phyloP scores from a whole-genome alignment of 2,888 invertebrate species.

The Thereva unica region DNA sequence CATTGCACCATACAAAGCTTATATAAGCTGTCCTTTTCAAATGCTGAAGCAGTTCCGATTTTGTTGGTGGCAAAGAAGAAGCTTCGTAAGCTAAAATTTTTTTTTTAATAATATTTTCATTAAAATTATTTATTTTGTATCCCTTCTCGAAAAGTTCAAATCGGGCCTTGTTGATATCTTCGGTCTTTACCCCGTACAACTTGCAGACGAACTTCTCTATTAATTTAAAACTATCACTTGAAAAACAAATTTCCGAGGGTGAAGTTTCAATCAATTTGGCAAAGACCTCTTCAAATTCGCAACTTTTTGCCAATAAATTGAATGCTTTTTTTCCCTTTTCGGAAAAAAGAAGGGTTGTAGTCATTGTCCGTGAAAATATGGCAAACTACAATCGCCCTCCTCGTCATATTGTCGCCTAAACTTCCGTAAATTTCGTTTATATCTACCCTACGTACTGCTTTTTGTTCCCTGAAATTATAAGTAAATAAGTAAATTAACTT shows the following conservation, averaged over 20 bases:
- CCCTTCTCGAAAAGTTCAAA: conserved; percentile 45
- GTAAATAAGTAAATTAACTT: too few relatives aligned
- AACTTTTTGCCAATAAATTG: background rate
- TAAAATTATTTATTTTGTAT: conserved; percentile 43
- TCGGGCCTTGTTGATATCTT: conserved; percentile 44
- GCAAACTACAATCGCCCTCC: background rate
- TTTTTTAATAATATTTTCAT: conserved; percentile 36
- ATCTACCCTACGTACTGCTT: too few relatives aligned
- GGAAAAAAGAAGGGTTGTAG: too few relatives aligned
- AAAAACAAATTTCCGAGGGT: background rate
- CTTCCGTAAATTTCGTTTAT: background rate
- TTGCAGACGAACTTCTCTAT: conserved; percentile 6
- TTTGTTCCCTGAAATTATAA: too few relatives aligned
- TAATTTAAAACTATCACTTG: background rate
- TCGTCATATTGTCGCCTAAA: background rate
- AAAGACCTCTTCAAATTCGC: too few relatives aligned
- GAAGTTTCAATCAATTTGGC: background rate
- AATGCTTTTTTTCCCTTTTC: too few relatives aligned
- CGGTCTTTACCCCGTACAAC: conserved; percentile 25
- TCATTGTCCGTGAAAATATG: conserved; percentile 2
- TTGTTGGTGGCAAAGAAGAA: conserved; percentile 37
- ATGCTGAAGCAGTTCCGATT: conserved; percentile 41
- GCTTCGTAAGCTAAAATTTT: conserved; percentile 40
- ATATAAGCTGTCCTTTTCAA: too few relatives aligned
- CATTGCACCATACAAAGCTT: too few relatives aligned